Percentiles rank a stretch among this genome's conserved stretches.
phyloP scores from a whole-genome alignment of 2,888 invertebrate genomes.

The Tachina lurida region DNA sequence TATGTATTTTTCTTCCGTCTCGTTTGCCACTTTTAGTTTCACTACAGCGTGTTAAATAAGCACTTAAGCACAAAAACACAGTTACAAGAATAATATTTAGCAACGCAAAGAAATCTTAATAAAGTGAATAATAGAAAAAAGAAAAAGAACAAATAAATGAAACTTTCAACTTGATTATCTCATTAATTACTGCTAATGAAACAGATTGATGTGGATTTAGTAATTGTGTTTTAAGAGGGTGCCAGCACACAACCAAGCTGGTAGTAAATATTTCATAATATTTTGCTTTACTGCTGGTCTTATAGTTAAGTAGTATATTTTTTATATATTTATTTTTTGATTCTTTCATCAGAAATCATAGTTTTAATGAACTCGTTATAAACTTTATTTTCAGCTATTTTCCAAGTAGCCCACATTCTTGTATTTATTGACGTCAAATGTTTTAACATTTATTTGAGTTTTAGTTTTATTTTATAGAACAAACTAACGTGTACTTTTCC shows the following conservation, averaged over 20 bases:
- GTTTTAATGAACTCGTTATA: conserved; percentile 43
- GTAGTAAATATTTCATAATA: conserved; percentile 4
- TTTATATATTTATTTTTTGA: background rate
- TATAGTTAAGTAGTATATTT: conserved; percentile 1
- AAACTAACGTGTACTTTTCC: too few species aligned
- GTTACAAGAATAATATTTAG: background rate
- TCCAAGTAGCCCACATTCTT: background rate
- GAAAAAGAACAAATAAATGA: conserved; percentile 60
- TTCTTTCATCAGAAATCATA: conserved; percentile 14
- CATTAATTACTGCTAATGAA: conserved; percentile 77
- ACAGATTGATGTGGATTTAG: conserved; percentile 76
- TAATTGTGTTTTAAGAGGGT: conserved; percentile 39
- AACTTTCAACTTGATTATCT: conserved; percentile 77
- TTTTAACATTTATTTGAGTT: background rate
- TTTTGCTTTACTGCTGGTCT: background rate
- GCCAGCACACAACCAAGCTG: background rate
- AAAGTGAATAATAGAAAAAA: background rate
- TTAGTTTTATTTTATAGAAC: background rate
- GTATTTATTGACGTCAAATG: conserved; percentile 11
- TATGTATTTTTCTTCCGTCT: background rate
- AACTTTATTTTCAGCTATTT: background rate
- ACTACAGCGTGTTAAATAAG: conserved; percentile 58
- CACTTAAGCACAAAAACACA: conserved; percentile 41
- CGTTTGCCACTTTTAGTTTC: conserved; percentile 49
- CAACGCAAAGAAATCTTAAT: background rate